phyloP scores from a whole-genome alignment of 2,113 vertebrate genomes.

The Ploceus nigricollis region DNA sequence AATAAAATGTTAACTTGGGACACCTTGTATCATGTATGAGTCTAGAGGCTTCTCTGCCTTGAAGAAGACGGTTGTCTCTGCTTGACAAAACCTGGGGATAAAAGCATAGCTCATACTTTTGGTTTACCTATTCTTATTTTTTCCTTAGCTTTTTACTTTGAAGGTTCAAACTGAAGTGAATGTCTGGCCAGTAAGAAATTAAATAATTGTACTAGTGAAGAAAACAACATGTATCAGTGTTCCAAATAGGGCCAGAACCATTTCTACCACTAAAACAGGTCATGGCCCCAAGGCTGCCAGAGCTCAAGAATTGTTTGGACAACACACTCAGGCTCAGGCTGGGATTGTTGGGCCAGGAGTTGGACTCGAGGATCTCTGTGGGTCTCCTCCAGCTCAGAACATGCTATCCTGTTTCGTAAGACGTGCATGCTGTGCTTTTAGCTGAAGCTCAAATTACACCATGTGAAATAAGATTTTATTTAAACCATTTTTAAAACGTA shows the following conservation, averaged over 20 bases:
- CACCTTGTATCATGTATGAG: accelerated
- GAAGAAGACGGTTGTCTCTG: too few relatives aligned
- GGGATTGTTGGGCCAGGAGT: neutral
- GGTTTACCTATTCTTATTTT: neutral
- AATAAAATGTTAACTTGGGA: constrained; percentile 8
- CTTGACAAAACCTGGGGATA: neutral
- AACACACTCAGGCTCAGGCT: neutral
- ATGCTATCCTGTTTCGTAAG: neutral
- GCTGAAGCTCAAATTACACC: neutral
- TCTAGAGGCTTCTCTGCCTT: neutral
- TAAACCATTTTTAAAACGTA: neutral
- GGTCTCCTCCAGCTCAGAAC: too few relatives aligned
- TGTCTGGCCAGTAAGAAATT: neutral
- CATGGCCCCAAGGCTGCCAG: neutral
- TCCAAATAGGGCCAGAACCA: neutral
- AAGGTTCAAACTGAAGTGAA: neutral
- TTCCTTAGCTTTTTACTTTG: neutral
- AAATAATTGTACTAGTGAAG: neutral
- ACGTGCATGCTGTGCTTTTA: neutral
- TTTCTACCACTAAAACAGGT: neutral
- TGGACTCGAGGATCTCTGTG: neutral
- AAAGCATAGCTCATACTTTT: neutral
- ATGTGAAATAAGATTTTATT: neutral
- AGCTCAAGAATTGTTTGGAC: neutral
- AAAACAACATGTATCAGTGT: accelerated